Evolutionary conservation across 2,888 invertebrate genomes (phyloP).

Genomic region (Abscondita cerata): DNA sequence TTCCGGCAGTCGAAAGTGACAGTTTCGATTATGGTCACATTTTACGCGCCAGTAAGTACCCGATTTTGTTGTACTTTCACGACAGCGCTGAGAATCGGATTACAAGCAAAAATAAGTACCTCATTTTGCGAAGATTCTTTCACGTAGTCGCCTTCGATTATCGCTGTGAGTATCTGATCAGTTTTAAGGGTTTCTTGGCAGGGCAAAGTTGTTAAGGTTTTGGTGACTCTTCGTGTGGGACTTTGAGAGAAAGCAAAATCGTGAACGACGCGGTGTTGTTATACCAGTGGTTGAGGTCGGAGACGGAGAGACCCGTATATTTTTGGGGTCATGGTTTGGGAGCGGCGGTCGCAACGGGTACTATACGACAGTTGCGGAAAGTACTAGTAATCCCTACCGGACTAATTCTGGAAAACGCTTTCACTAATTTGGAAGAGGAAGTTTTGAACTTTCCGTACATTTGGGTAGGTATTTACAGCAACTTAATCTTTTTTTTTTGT

Average conservation of each 20-base stretch:
- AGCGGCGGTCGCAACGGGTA: slow-evolving; percentile 48
- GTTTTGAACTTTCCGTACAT: slow-evolving; percentile 72
- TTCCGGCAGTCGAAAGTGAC: slow-evolving; percentile 45
- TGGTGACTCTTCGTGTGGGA: slow-evolving; percentile 50
- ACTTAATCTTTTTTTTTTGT: slow-evolving; percentile 8
- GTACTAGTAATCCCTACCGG: slow-evolving; percentile 41
- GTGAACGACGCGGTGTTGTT: slow-evolving; percentile 52
- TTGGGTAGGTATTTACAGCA: no score
- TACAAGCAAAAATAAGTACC: slow-evolving; percentile 75
- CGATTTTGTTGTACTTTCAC: slow-evolving; percentile 72
- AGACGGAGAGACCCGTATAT: slow-evolving; percentile 46
- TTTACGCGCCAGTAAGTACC: slow-evolving; percentile 61
- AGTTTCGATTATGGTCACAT: slow-evolving; percentile 34
- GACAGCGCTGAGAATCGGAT: slow-evolving; percentile 78
- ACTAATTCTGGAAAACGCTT: slow-evolving; percentile 50
- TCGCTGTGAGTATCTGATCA: slow-evolving; percentile 69
- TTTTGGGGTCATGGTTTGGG: slow-evolving; percentile 56
- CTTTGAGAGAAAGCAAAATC: slow-evolving; percentile 49
- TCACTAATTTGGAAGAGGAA: slow-evolving; percentile 50
- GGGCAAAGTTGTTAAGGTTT: slow-evolving; percentile 45
- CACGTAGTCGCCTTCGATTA: slow-evolving; percentile 86
- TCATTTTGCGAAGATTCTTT: slow-evolving; percentile 71
- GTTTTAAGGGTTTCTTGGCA: not conserved
- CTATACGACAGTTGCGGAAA: slow-evolving; percentile 40
- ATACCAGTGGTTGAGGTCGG: slow-evolving; percentile 49